phyloP scores from a whole-genome alignment of 2,113 vertebrate species.

The Laticauda colubrina region DNA sequence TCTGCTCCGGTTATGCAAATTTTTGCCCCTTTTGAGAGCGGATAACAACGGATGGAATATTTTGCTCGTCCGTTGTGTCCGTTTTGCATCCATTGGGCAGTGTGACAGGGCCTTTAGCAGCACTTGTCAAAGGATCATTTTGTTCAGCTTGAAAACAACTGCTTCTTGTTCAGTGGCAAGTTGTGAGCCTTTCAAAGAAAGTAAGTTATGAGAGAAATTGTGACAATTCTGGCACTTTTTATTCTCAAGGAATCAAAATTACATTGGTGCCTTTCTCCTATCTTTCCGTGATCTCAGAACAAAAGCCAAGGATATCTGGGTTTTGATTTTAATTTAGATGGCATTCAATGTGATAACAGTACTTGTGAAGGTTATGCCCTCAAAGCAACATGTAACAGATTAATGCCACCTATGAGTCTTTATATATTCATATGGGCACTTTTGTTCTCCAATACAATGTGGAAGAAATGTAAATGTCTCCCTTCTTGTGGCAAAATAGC shows the following conservation, averaged over 20 bases:
- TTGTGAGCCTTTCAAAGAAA: background rate
- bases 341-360: background rate
- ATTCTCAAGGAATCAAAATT: background rate
- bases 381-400: background rate
- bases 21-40: no score
- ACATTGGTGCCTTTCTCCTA: background rate
- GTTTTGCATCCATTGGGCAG: no score
- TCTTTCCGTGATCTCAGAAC: background rate
- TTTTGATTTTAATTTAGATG: constrained; percentile 32
- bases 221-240: background rate
- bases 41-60: no score
- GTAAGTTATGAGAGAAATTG: background rate
- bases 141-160: background rate
- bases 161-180: background rate
- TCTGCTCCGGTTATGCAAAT: no score
- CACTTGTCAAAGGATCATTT: background rate
- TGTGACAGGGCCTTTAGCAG: no score
- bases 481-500: background rate
- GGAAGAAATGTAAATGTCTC: background rate
- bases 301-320: background rate
- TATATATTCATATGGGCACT: background rate
- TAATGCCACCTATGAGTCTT: background rate
- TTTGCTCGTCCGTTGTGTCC: no score
- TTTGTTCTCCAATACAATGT: background rate
- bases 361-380: background rate